A percentile compares a stretch with the other conserved stretches of the same genome.
phyloP scores from a whole-genome alignment of 2,113 vertebrate species.

The Cervus canadensis region DNA sequence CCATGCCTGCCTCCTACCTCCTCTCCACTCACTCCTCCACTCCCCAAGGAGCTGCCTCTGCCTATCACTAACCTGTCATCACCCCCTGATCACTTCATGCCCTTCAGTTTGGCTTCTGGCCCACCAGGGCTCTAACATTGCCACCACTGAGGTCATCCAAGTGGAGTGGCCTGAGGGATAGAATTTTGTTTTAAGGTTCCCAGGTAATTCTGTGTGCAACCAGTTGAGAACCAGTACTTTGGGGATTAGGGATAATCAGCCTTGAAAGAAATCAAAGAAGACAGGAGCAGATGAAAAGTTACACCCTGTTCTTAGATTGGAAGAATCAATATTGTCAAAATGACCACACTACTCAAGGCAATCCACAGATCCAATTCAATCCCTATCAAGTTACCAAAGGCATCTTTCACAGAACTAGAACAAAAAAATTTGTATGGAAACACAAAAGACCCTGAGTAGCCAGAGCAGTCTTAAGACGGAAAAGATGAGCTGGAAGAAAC shows the following conservation, averaged over 20 bases:
- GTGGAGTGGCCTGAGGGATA: fast-evolving
- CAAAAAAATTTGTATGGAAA: neutral
- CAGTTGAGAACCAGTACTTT: neutral
- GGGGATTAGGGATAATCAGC: neutral
- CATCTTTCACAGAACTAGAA: neutral
- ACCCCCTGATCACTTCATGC: neutral
- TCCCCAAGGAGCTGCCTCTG: neutral
- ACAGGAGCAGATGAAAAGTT: neutral
- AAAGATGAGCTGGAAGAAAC: neutral
- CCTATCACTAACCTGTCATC: neutral
- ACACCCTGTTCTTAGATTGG: neutral
- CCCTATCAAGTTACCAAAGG: neutral
- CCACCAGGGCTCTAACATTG: neutral
- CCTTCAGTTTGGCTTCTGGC: neutral
- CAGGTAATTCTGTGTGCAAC: neutral
- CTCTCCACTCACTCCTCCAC: neutral
- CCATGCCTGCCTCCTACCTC: fast-evolving
- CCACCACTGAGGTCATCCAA: neutral
- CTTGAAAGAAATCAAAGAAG: neutral
- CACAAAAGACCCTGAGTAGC: neutral
- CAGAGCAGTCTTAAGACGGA: neutral
- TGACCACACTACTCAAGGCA: neutral
- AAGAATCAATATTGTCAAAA: neutral
- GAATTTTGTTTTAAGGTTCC: neutral
- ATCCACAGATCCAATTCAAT: neutral